Evolutionary conservation across 1,140 invertebrate species (phyloP).

Genomic region (Diorhabda elongata): DNA sequence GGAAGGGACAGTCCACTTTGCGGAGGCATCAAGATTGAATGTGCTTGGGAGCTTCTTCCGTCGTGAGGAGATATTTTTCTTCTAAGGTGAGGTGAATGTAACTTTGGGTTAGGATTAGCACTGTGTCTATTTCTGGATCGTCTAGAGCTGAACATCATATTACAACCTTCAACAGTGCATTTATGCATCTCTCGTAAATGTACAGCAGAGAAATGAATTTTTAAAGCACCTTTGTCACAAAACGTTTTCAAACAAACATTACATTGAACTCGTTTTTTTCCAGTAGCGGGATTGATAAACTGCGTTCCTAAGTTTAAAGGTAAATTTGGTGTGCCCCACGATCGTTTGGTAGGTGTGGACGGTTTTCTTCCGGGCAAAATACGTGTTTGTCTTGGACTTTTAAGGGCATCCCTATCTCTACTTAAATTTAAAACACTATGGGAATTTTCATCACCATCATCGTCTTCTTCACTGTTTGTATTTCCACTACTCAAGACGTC

Average conservation of each 20-base stretch:
- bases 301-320: slow-evolving; percentile 84
- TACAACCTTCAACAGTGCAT: slow-evolving; percentile 97
- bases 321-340: slow-evolving; percentile 77
- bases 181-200: slow-evolving; percentile 99
- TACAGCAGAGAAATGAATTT: slow-evolving; percentile 99
- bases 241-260: slow-evolving; percentile 98
- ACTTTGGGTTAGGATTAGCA: slow-evolving; percentile 96
- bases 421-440: slow-evolving; percentile 68
- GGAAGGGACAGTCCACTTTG: slow-evolving; percentile 60
- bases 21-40: slow-evolving; percentile 71
- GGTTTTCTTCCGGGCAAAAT: slow-evolving; percentile 62
- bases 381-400: slow-evolving; percentile 44
- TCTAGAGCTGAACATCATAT: slow-evolving; percentile 98
- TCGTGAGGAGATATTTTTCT: slow-evolving; percentile 91
- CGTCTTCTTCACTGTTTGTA: slow-evolving; percentile 54
- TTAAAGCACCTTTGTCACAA: slow-evolving; percentile 98
- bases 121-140: slow-evolving; percentile 93
- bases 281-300: slow-evolving; percentile 86
- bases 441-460: slow-evolving; percentile 62
- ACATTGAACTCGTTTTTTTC: slow-evolving; percentile 96
- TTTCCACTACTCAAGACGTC: slow-evolving; percentile 46
- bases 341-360: slow-evolving; percentile 82
- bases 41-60: slow-evolving; percentile 80
- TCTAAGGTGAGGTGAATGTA: slow-evolving; percentile 90
- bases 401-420: slow-evolving; percentile 49